Conservation (phyloP, 2,888 invertebrate genomes). For the Linyphia triangularis region DNA sequence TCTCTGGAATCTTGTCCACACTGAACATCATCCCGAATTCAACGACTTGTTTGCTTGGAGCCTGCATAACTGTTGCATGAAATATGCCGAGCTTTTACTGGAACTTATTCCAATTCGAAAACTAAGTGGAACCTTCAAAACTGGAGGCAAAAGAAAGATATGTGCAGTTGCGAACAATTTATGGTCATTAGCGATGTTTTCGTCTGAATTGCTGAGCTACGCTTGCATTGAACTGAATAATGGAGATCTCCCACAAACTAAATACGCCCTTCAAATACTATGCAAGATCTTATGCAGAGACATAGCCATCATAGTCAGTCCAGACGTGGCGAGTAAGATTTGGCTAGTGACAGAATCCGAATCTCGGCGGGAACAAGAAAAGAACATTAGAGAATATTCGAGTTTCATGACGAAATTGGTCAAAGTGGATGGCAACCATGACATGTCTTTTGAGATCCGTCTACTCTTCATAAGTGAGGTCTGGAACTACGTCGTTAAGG, state of each 20-base stretch:
- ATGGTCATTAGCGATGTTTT: slow-evolving; percentile 52
- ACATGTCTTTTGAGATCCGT: slow-evolving; percentile 54
- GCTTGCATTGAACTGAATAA: background rate
- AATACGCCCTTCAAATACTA: background rate
- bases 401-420: background rate
- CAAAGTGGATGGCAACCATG: background rate
- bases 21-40: background rate
- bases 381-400: background rate
- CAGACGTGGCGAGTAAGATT: background rate
- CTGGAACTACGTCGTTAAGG: slow-evolving; percentile 18
- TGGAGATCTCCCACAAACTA: background rate
- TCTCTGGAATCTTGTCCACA: slow-evolving; percentile 17
- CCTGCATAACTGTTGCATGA: slow-evolving; percentile 38
- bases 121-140: background rate
- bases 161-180: slow-evolving; percentile 46
- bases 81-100: background rate
- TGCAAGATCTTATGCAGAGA: slow-evolving; percentile 26
- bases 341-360: background rate
- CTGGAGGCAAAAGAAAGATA: slow-evolving; percentile 10
- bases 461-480: slow-evolving; percentile 29
- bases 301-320: background rate
- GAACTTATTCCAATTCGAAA: slow-evolving; percentile 16
- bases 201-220: background rate
- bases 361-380: background rate
- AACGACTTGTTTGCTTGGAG: background rate